These are phyloP conservation scores for Portevinia maculata DNA, from an alignment of 2,888 invertebrate genomes.

Conservation along the genomic window DNA sequence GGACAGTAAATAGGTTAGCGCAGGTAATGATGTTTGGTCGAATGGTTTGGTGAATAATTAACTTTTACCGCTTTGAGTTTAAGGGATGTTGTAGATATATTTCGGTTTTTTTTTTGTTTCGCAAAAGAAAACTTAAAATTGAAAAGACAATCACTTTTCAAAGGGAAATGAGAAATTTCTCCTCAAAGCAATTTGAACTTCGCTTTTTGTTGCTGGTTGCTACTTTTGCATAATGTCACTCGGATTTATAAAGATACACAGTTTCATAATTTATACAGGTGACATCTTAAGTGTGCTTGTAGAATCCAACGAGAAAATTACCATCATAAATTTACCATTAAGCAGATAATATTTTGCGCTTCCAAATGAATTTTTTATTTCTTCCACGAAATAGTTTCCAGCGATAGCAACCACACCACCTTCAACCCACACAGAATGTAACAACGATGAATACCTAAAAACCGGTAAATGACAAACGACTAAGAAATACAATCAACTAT, in stretches of 20 bases:
- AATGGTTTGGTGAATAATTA: conserved; percentile 43
- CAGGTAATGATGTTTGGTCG: conserved; percentile 48
- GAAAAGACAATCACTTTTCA: too few relatives aligned
- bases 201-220: too few relatives aligned
- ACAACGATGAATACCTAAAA: conserved; percentile 16
- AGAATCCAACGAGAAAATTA: conserved; percentile 15
- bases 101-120: neutral
- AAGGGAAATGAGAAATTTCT: too few relatives aligned
- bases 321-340: conserved; percentile 51
- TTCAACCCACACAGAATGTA: neutral
- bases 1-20: conserved; percentile 51
- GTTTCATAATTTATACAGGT: neutral
- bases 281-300: neutral
- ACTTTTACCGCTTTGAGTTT: conserved; percentile 39
- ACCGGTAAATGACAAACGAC: neutral
- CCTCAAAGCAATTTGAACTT: too few relatives aligned
- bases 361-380: neutral
- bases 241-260: too few relatives aligned
- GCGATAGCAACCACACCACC: neutral
- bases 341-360: conserved; percentile 25
- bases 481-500: neutral
- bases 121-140: too few relatives aligned
- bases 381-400: too few relatives aligned
- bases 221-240: too few relatives aligned
- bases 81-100: neutral